phyloP scores from a whole-genome alignment of 2,113 vertebrate genomes.

The Dasyornis broadbenti region DNA sequence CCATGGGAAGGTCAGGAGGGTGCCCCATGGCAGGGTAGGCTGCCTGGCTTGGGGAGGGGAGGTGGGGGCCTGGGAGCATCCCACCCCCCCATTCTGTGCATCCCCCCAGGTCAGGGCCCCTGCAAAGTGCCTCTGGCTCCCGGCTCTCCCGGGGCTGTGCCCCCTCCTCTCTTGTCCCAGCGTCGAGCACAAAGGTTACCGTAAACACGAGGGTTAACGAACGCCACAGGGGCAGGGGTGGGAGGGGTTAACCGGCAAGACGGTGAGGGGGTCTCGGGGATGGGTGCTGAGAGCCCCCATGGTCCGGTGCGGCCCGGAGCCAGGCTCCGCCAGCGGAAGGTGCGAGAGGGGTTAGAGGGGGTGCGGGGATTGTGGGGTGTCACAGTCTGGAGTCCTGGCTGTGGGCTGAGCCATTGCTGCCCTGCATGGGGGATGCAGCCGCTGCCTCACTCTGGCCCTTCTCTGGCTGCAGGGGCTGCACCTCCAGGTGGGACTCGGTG shows the following conservation, averaged over 20 bases:
- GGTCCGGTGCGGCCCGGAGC: conserved; percentile 39
- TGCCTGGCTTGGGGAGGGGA: not conserved
- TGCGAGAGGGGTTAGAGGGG: conserved; percentile 52
- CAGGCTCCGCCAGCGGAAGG: conserved; percentile 67
- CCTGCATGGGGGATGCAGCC: conserved; percentile 77
- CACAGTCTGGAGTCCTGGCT: conserved; percentile 89
- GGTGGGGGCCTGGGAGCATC: not conserved
- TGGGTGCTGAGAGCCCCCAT: conserved; percentile 8
- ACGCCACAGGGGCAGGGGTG: not conserved
- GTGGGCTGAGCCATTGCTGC: conserved; percentile 90
- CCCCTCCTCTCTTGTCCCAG: conserved; percentile 57
- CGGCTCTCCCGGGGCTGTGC: not conserved
- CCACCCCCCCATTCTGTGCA: not conserved
- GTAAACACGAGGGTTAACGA: conserved; percentile 60
- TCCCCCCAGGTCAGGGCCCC: not conserved
- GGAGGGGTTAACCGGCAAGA: not conserved
- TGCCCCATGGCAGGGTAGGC: not conserved
- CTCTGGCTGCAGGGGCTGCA: conserved; percentile 82
- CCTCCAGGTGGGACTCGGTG: conserved; percentile 80
- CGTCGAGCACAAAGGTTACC: conserved; percentile 44
- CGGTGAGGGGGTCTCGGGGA: not conserved
- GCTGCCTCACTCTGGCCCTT: conserved; percentile 78
- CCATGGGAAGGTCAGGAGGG: not conserved
- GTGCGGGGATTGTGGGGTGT: not conserved
- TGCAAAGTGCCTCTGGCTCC: conserved; percentile 29